Evolutionary conservation across 2,888 invertebrate genomes (phyloP), one percentile per base, ranked within the genome.

Genomic region (Yponomeuta plumbellus): DNA sequence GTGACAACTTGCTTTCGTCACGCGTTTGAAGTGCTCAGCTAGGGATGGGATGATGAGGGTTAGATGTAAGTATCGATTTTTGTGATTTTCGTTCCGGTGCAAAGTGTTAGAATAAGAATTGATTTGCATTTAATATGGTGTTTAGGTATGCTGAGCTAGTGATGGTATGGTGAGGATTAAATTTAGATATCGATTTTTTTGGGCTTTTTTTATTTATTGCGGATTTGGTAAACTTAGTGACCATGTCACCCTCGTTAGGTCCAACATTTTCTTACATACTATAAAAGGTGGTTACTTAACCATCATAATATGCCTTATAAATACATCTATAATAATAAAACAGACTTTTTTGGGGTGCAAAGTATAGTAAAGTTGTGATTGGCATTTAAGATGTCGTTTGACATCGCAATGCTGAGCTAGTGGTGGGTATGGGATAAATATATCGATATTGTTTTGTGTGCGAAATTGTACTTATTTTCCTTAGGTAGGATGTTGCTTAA

Each of bases 21-120:
- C 78, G 81, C 77, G 70, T 75, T 76, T 81, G 76, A 78, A 81
- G 79, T 78, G 83, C 82, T 76, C 70, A 75, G 71, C 75, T 52
- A 52, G 44, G 1, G 44, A 13, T 52, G 44, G 44, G 44, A 52
- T 17, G 8, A 8, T 34, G 17, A 52, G 44, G 44, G 44, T 17
- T 2, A 3, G 5, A 17, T 17, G 44, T 39, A 39, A 8, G 5
- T 52, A 52, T 52, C 44, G 44, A 52, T 17, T 17, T 17, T 52
- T 52, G 5, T 17, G 44, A 1, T 52, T 52, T 52, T 17, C n/a
- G n/a, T n/a, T 2, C 5, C 8, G 8, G 34, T 34, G 34, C 34
- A 10, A 3, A 34, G 34, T 34, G 34, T 34, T 34, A 34, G 5
- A 34, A 10, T 34, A 8, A 34, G 8, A 8, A 3, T 34, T 34